These are phyloP conservation scores for Archaeoteleia sp. DNA, from an alignment of 2,888 invertebrate genomes.

Conservation along the genomic window DNA sequence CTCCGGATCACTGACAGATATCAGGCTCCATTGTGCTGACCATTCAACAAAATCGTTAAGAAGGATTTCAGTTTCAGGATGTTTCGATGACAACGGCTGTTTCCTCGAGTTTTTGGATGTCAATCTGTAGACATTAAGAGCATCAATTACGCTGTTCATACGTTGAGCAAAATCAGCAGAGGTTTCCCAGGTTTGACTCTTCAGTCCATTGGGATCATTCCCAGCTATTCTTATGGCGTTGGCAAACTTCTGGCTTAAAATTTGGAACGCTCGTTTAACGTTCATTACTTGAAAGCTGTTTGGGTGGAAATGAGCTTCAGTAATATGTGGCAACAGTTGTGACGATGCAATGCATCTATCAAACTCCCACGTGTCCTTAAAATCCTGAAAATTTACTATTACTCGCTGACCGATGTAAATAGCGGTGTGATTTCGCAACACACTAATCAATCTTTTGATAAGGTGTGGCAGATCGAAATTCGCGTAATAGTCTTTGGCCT, in stretches of 20 bases:
- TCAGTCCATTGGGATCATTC: not conserved
- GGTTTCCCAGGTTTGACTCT: conserved; percentile 19
- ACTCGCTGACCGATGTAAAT: conserved; percentile 6
- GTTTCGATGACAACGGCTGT: conserved; percentile 20
- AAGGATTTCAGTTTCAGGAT: conserved; percentile 24
- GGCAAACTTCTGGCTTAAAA: too few relatives aligned
- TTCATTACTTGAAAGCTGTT: conserved; percentile 18
- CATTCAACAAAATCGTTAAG: conserved; percentile 22
- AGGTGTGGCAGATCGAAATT: conserved; percentile 13
- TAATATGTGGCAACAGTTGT: conserved; percentile 13
- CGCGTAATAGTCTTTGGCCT: not conserved
- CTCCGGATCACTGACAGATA: not conserved
- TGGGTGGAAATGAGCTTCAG: conserved; percentile 14
- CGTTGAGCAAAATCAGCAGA: conserved; percentile 35
- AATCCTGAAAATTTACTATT: conserved; percentile 15
- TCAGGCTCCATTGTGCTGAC: conserved; percentile 8
- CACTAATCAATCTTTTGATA: conserved; percentile 14
- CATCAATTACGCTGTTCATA: conserved; percentile 38
- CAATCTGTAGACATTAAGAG: conserved; percentile 13
- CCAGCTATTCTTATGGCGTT: too few relatives aligned
- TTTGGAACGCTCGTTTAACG: too few relatives aligned
- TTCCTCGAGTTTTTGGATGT: conserved; percentile 3
- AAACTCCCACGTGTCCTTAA: conserved; percentile 5
- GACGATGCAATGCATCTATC: conserved; percentile 6
- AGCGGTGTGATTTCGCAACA: not conserved